These are phyloP conservation scores for Xanthorhoe designata DNA, from an alignment of 2,888 invertebrate species.

Conservation along the genomic window DNA sequence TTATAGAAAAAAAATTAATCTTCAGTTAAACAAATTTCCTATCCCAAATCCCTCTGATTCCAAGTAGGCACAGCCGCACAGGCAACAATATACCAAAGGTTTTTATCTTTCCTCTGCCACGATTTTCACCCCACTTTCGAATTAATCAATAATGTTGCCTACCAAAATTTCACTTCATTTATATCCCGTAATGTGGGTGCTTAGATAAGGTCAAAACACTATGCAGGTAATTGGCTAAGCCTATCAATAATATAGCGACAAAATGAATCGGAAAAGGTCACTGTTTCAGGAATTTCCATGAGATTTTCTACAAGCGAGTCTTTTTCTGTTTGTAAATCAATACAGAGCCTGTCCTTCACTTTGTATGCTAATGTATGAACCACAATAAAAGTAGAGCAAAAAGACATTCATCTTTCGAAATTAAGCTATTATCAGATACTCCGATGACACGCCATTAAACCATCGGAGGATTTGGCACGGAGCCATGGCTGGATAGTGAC, in stretches of 20 bases:
- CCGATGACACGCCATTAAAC: slow-evolving; percentile 66
- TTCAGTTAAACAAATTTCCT: not conserved
- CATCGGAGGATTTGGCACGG: slow-evolving; percentile 72
- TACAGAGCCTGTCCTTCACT: slow-evolving; percentile 17
- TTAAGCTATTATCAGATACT: slow-evolving; percentile 63
- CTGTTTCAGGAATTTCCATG: slow-evolving; percentile 22
- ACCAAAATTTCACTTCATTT: slow-evolving; percentile 29
- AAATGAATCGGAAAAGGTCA: slow-evolving; percentile 8
- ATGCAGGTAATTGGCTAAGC: slow-evolving; percentile 13
- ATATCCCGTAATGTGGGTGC: slow-evolving; percentile 23
- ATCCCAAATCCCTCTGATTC: not conserved
- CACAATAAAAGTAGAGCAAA: slow-evolving; percentile 27
- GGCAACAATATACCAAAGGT: not conserved
- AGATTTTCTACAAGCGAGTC: slow-evolving; percentile 5
- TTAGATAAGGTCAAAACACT: slow-evolving; percentile 26
- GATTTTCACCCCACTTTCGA: slow-evolving; percentile 19
- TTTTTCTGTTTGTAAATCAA: slow-evolving; percentile 14
- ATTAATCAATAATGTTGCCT: slow-evolving; percentile 26
- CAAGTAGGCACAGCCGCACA: not conserved
- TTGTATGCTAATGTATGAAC: slow-evolving; percentile 18
- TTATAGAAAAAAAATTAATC: too few relatives aligned
- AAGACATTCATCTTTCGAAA: slow-evolving; percentile 48
- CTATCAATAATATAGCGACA: slow-evolving; percentile 29
- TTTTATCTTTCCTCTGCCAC: slow-evolving; percentile 1
- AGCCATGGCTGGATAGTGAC: slow-evolving; percentile 70